Evolutionary conservation across 2,888 invertebrate species (phyloP), one percentile per base, ranked within the genome.

Genomic region (Cosmia pyralina): DNA sequence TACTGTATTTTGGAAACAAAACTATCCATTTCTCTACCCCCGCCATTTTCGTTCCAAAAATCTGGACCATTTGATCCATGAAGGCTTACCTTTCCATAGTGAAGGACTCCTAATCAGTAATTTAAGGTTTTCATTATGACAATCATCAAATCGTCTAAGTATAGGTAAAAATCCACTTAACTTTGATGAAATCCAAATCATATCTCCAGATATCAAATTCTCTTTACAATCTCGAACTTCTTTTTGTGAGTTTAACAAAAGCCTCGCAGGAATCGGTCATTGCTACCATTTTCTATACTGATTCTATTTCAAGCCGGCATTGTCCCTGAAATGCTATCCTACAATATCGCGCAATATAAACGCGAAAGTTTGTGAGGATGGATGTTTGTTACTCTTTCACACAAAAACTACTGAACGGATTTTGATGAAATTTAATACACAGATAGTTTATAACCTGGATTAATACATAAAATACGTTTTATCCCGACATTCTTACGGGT

Each of bases 201-300:
- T 34, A 58, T 55, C 8, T 71, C 52, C 8, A 55, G 28, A 59
- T 53, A 60, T 17, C 22, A 79, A 66, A 52, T 67, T 68, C 46
- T 34, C 53, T 79, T 41, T 50, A 46, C 50, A 70, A 73, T 63
- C 50, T 38, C 44, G 38, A 62, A 48, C 41, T 79, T 44, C 69
- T 77, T 57, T 60, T 17, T 15, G 13, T 22, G 15, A 57, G 28
- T 52, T 57, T 48, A 72, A 79, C 68, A 81, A 68, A 71, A 64
- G 76, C 7, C 28, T 60, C 59, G 41, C 50, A 38, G 59, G 28
- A 59, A 72, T 77, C 81, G 77, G 68, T 81, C 77, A 81, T 75
- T 72, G 67, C 72, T 79, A 69, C 81, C 62, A 69, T 75, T 69
- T 79, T 66, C 57, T 62, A 74, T 64, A n/a, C n/a, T n/a, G n/a